Evolutionary conservation across 2,797 vertebrate species (phyloP), one percentile per base, ranked within the genome.

Genomic region (Urosaurus nigricauda): DNA sequence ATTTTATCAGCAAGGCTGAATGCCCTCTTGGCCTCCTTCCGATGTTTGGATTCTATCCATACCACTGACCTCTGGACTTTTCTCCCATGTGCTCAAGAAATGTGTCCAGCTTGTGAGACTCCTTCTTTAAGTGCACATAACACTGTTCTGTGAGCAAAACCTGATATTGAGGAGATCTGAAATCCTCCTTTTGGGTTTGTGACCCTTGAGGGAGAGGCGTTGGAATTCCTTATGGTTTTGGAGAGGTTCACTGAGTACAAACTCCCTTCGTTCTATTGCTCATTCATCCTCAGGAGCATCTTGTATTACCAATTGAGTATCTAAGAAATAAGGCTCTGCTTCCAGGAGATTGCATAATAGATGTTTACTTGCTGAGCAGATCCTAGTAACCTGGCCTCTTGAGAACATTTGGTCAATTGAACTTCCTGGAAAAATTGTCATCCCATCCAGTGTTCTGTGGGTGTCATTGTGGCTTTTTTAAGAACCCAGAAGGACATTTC

Each of bases 271-370:
- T 75, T 11, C 51, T 63, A 73, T 37, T 1, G 0, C 73, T 79
- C 19, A 3, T 70, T 79, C 3, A 73, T 58, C 85, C 87, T 83
- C 79, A 90, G 51, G 53, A 85, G 93, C 86, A 90, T 58, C 92
- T 94, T 83, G 71, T 86, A 19, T 85, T 88, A 35, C 77, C 88
- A 88, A 0, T 0, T 87, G 81, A 93, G 91, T 83, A 73, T 75
- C 82, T 92, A 92, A 87, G 89, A 95, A 95, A 95, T 93, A 93
- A 92, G 3, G 87, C 89, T 88, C 90, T 79, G 85, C 73, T 95
- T 95, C 91, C 93, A 91, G 86, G 80, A 51, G 87, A 94, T 75
- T 92, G 88, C 88, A 91, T 89, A 93, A 92, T 60, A 83, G 89
- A 8, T 0, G 86, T 92, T 95, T 84, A 0, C 92, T 95, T 94